phyloP scores from a whole-genome alignment of 2,797 vertebrate species.

The Pangasius krempfi region DNA sequence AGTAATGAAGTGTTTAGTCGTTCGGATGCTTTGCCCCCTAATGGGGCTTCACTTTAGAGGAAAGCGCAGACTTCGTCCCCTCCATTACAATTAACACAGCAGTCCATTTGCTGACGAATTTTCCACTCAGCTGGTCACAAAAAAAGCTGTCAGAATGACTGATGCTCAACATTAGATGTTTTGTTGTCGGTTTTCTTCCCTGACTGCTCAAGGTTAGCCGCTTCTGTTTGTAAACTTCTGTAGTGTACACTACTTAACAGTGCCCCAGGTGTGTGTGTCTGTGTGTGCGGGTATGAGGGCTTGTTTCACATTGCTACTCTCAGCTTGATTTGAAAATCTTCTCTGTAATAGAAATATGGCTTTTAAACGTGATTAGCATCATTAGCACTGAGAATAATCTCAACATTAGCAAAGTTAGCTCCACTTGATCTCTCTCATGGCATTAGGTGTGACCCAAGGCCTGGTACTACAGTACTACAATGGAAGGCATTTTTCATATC shows the following conservation, averaged over 20 bases:
- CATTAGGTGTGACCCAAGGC: neutral
- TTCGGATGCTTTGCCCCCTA: slow-evolving; percentile 2
- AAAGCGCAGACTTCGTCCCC: slow-evolving; percentile 1
- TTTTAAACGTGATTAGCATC: neutral
- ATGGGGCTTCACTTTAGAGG: slow-evolving; percentile 15
- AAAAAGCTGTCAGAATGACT: slow-evolving; percentile 34
- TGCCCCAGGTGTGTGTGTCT: neutral
- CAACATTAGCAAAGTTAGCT: neutral
- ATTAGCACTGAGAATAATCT: neutral
- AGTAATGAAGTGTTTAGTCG: slow-evolving; percentile 21
- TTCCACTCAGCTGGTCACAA: slow-evolving; percentile 35
- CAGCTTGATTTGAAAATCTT: neutral
- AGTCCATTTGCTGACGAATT: slow-evolving; percentile 6
- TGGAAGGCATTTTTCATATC: neutral
- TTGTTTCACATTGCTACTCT: neutral
- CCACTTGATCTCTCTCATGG: neutral
- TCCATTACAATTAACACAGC: slow-evolving; percentile 33
- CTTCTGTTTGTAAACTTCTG: slow-evolving; percentile 10
- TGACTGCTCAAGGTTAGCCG: slow-evolving; percentile 20
- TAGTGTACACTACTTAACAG: neutral
- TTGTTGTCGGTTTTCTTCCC: slow-evolving; percentile 2
- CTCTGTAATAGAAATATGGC: neutral
- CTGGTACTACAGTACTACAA: neutral
- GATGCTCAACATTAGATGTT: slow-evolving; percentile 21
- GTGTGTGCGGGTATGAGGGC: neutral